Evolutionary conservation across 2,113 vertebrate genomes (phyloP).

Genomic region (Chionis minor): DNA sequence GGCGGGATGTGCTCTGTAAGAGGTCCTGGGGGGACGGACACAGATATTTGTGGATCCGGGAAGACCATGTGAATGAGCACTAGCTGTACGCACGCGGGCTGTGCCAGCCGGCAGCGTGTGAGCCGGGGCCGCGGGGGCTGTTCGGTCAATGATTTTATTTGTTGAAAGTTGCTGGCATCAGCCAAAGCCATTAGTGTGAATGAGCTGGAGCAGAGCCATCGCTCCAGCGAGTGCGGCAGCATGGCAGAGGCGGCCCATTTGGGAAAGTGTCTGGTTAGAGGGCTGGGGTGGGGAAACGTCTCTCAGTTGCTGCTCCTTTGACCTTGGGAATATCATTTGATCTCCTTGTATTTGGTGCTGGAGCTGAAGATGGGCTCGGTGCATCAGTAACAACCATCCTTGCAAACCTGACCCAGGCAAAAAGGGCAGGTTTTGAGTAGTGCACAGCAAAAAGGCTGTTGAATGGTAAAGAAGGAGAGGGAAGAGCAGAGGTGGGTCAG

Average conservation of each 20-base stretch:
- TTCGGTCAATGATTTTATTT: neutral
- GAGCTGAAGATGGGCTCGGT: neutral
- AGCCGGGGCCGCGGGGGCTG: neutral
- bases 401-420: neutral
- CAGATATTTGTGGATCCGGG: neutral
- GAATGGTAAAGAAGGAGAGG: neutral
- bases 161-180: neutral
- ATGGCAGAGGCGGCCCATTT: fast-evolving
- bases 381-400: neutral
- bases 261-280: neutral
- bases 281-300: neutral
- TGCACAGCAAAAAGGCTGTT: neutral
- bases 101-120: neutral
- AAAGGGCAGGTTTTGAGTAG: neutral
- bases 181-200: neutral
- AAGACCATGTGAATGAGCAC: neutral
- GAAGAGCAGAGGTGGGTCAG: neutral
- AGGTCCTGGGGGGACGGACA: neutral
- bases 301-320: neutral
- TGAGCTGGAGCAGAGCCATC: neutral
- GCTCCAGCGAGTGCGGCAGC: fast-evolving
- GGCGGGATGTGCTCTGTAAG: neutral
- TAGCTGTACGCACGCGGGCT: neutral
- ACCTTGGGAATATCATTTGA: neutral
- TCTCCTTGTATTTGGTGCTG: neutral